Conservation (phyloP, 2,888 invertebrate genomes). For the Cataglyphis rosenhaueri region DNA sequence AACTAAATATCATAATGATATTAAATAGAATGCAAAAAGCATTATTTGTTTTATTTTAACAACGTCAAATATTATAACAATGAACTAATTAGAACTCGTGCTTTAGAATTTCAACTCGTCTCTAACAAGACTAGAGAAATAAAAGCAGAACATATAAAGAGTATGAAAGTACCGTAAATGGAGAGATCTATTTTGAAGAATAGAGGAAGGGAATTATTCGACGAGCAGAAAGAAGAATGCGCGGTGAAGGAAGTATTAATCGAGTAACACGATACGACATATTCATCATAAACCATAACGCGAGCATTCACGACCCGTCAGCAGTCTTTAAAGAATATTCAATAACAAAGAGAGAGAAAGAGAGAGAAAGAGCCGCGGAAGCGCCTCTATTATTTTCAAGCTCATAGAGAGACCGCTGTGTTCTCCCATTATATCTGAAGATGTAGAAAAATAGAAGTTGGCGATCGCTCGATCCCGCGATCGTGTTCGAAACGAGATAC, state of each 20-base stretch:
- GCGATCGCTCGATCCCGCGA: slow-evolving; percentile 64
- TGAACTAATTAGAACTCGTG: slow-evolving; percentile 13
- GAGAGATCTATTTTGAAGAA: slow-evolving; percentile 51
- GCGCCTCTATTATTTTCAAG: slow-evolving; percentile 78
- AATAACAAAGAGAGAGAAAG: slow-evolving; percentile 39
- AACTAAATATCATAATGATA: neutral
- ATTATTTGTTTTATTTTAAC: neutral
- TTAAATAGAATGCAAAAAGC: neutral
- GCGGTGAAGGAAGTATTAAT: slow-evolving; percentile 65
- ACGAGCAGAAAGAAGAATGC: slow-evolving; percentile 49
- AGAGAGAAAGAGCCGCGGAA: slow-evolving; percentile 76
- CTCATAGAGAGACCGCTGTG: slow-evolving; percentile 63
- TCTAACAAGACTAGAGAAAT: slow-evolving; percentile 16
- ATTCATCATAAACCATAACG: slow-evolving; percentile 83
- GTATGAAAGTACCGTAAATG: slow-evolving; percentile 43
- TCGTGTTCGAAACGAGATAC: slow-evolving; percentile 65
- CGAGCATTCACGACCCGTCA: slow-evolving; percentile 80
- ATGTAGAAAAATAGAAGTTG: slow-evolving; percentile 75
- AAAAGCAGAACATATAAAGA: slow-evolving; percentile 3
- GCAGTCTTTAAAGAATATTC: slow-evolving; percentile 80
- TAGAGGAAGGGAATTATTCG: slow-evolving; percentile 44
- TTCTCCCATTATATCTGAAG: slow-evolving; percentile 73
- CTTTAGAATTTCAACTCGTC: slow-evolving; percentile 36
- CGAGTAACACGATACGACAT: slow-evolving; percentile 80
- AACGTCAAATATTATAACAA: slow-evolving; percentile 6